Evolutionary conservation across 64 coral and sea anemone species (phyloP).

Genomic region (Platygyra sinensis): DNA sequence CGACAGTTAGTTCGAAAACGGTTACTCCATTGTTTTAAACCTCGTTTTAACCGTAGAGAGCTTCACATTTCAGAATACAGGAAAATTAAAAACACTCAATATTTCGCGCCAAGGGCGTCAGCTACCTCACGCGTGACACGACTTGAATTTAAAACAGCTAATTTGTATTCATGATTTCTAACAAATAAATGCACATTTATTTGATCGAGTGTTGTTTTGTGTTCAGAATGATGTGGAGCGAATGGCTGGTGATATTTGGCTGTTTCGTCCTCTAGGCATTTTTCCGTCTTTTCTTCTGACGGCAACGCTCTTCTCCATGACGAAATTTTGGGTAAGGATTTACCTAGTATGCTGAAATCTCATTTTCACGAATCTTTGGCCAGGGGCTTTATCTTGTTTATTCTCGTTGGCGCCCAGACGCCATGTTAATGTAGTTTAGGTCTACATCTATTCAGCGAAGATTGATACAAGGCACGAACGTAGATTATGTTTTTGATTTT

Average conservation of each 20-base stretch:
- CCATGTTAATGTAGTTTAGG: background rate
- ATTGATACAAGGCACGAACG: background rate
- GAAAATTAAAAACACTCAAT: too few relatives aligned
- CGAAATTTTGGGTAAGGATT: slow-evolving; percentile 28
- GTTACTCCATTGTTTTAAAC: background rate
- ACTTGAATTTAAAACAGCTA: background rate
- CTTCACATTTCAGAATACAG: too few relatives aligned
- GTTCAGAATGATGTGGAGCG: background rate
- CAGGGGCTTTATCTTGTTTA: background rate
- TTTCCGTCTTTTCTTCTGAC: background rate
- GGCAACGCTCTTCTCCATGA: background rate
- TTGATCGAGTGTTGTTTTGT: background rate
- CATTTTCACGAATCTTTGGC: background rate
- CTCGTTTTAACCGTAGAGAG: too few relatives aligned
- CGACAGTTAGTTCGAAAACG: background rate
- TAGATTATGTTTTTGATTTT: background rate
- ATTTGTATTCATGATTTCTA: background rate
- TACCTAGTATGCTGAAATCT: background rate
- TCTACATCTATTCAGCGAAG: background rate
- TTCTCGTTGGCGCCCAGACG: background rate
- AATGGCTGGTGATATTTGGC: slow-evolving; percentile 38
- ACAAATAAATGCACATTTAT: background rate
- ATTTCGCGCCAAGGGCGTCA: background rate
- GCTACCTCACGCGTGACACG: background rate
- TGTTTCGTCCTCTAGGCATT: background rate